phyloP scores from a whole-genome alignment of 2,797 vertebrate genomes.

The Eurystomus glaucurus region DNA sequence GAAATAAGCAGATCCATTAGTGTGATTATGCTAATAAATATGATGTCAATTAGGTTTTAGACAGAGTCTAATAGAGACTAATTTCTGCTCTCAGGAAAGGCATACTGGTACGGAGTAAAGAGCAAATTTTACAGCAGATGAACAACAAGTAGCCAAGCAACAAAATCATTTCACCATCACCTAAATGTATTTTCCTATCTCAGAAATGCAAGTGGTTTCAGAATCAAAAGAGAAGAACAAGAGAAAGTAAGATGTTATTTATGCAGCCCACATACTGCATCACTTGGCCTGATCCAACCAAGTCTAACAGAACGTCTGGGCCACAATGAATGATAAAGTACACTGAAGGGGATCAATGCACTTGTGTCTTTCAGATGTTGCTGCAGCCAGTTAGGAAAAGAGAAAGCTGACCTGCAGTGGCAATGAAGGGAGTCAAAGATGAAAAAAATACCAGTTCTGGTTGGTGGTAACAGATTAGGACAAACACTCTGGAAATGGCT shows the following conservation, averaged over 20 bases:
- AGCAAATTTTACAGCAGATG: constrained; percentile 59
- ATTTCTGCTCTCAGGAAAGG: constrained; percentile 54
- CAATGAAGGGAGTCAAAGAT: not conserved
- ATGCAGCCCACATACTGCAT: not conserved
- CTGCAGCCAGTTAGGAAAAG: not conserved
- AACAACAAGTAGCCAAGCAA: constrained; percentile 74
- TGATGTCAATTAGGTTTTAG: constrained; percentile 52
- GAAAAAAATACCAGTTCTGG: not conserved
- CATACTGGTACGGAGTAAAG: not conserved
- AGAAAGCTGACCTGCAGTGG: not conserved
- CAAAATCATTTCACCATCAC: constrained; percentile 60
- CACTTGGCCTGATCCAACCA: not conserved
- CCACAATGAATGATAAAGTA: not conserved
- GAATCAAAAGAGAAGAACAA: constrained; percentile 1
- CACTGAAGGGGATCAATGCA: fast-evolving
- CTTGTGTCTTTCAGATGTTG: not conserved
- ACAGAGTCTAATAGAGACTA: constrained; percentile 67
- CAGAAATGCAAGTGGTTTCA: constrained; percentile 50
- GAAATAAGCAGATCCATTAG: constrained; percentile 58
- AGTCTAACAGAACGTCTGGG: not conserved
- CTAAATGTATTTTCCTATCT: constrained; percentile 34
- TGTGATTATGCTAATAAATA: constrained; percentile 48
- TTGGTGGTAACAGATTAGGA: not conserved
- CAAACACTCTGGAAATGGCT: not conserved
- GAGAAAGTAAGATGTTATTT: not conserved